phyloP scores from a whole-genome alignment of 2,888 invertebrate species.

The Miltochrista miniata region DNA sequence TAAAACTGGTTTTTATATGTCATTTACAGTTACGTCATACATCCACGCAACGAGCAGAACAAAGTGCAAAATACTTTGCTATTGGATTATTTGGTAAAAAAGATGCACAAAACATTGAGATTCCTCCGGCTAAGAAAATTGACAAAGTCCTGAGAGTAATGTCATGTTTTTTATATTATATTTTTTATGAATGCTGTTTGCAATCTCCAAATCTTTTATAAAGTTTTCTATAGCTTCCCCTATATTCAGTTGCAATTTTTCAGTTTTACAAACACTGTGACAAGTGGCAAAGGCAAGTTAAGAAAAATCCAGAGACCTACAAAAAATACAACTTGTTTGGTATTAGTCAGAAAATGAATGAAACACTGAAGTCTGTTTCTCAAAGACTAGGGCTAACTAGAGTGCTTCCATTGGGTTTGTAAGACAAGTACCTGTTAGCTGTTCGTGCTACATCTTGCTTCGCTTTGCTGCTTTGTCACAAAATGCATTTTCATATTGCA shows the following conservation, averaged over 20 bases:
- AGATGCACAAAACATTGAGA: constrained; percentile 84
- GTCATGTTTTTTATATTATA: constrained; percentile 29
- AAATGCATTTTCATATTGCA: constrained; percentile 3
- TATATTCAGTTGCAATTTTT: constrained; percentile 67
- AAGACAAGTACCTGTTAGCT: constrained; percentile 34
- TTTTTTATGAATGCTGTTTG: too few relatives aligned
- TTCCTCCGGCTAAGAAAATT: constrained; percentile 84
- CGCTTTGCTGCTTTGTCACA: constrained; percentile 52
- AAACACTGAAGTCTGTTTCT: constrained; percentile 83
- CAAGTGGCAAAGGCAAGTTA: constrained; percentile 87
- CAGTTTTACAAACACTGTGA: constrained; percentile 92
- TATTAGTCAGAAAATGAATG: constrained; percentile 79
- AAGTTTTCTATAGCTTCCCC: constrained; percentile 37
- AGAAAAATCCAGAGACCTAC: constrained; percentile 86
- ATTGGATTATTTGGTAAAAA: constrained; percentile 89
- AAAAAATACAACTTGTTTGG: constrained; percentile 82
- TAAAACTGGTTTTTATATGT: too few relatives aligned
- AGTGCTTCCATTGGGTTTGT: constrained; percentile 79
- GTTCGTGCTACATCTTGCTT: constrained; percentile 49
- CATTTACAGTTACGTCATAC: constrained; percentile 89
- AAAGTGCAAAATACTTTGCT: constrained; percentile 90
- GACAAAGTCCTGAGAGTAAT: constrained; percentile 88
- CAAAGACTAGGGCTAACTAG: constrained; percentile 83
- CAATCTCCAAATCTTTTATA: too few relatives aligned
- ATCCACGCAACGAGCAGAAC: constrained; percentile 88